phyloP scores from a whole-genome alignment of 1,140 invertebrate species.

The Pseudobourletiella spinata region DNA sequence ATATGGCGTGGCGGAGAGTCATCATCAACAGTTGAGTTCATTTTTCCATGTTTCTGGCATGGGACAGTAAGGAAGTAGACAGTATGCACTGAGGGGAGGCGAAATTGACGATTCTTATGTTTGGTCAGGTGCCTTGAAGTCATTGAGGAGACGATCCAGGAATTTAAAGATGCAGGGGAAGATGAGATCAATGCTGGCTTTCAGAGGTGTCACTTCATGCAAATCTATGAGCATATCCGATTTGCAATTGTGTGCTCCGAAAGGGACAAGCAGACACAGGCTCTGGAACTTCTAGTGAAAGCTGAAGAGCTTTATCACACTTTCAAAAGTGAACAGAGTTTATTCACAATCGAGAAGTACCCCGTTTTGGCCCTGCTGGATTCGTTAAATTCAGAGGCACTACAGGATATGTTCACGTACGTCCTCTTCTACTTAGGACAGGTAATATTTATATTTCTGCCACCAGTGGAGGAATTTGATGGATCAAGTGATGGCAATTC shows the following conservation, averaged over 20 bases:
- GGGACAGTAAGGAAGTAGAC: too few species aligned
- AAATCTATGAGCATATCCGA: conserved; percentile 28
- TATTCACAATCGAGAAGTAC: background rate
- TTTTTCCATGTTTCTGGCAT: background rate
- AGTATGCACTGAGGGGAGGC: too few species aligned
- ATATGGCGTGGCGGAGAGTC: conserved; percentile 13
- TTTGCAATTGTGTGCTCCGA: conserved; percentile 34
- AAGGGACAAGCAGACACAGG: conserved; percentile 27
- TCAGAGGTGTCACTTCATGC: conserved; percentile 18
- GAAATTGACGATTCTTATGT: background rate
- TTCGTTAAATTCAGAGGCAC: conserved; percentile 30
- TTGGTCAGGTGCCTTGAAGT: conserved; percentile 13
- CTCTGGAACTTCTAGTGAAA: conserved; percentile 21
- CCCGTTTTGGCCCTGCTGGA: conserved; percentile 14
- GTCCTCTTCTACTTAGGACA: conserved; percentile 35
- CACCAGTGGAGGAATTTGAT: background rate
- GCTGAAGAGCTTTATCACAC: conserved; percentile 32
- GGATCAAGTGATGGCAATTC: background rate
- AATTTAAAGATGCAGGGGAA: background rate
- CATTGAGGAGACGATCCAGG: conserved; percentile 9
- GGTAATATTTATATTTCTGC: conserved; percentile 9
- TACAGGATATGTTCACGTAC: conserved; percentile 32
- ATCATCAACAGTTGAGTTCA: conserved; percentile 20
- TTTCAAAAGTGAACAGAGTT: background rate
- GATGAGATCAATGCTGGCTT: conserved; percentile 20